Evolutionary conservation across 2,888 invertebrate genomes (phyloP), one percentile per base, ranked within the genome.

Genomic region (Phengaris arion): DNA sequence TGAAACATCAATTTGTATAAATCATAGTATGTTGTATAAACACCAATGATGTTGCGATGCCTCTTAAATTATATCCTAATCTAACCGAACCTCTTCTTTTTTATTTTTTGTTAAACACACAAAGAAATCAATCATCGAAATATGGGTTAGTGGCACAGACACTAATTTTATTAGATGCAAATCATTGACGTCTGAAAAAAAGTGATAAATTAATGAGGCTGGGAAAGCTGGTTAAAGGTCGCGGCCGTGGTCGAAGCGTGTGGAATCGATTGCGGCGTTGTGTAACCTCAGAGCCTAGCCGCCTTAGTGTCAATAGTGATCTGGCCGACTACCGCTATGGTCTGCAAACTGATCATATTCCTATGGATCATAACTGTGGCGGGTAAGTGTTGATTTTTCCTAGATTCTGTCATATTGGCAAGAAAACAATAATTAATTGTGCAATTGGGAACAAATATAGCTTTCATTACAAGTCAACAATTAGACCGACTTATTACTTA

Each of bases 191-290:
- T 68, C 68, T 52, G 59, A 74, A 74, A 76, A 76, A 76, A 74
- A 45, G 54, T 74, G 76, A 69, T 70, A 64, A 72, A 76, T 77
- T 75, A 59, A 73, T 76, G 70, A 77, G 75, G 76, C 76, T 75
- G 69, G 55, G 75, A 76, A 76, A 79, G 69, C 68, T 22, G 59
- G 55, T 74, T 77, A 78, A 78, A 91, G 90, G 90, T 91, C 89
- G 81, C 75, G 90, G 84, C 90, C 90, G 81, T 90, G 87, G 84
- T 79, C 79, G 76, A 78, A 80, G 82, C 90, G 91, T 90, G 88
- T 84, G 87, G 87, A 91, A 91, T 91, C 81, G 80, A 84, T 86
- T 81, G 87, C 84, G 85, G 83, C 79, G 81, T 87, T 87, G 82
- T 78, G 87, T 85, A 88, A 89, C 81, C 80, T 76, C 80, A 79